Evolutionary conservation across 2,797 vertebrate species (phyloP), one percentile per base, ranked within the genome.

Genomic region (Aythya fuligula): DNA sequence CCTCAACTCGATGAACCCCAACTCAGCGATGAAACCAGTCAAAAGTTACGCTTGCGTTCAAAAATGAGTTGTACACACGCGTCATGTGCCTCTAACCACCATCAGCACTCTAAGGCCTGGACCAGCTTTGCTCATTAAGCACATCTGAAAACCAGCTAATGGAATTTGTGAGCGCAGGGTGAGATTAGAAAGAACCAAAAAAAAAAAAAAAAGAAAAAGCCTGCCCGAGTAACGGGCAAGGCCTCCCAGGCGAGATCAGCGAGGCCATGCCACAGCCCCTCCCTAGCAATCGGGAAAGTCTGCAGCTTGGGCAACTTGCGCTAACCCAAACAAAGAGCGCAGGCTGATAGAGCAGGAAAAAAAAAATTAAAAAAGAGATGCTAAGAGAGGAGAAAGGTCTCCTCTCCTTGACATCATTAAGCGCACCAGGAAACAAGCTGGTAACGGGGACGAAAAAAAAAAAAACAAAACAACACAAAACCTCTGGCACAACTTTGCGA

Each of bases 321-420:
- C 81, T 62, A 38, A 76, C 56, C 75, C 92, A 95, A 94, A 96
- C 96, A 96, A 96, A 96, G 94, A 51, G 67, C 75, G 62, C 84
- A 14, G 30, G 32, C 54, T 93, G 94, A 71, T 21, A 65, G 8
- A 30, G 62, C 38, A 13, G 13, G 30, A 30, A 30, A 54, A 54
- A 54, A 54, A 54, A 53, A 53, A 16, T 6, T 39, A 41, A 64
- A 64, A 8, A 19, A 12, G 27, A 51, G 25, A 38, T 16, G 67
- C 36, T 22, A 22, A 39, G n/a, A 70, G 67, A 32, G 14, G 13
- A 30, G 49, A 22, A 76, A 34, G 38, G 47, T 62, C 61, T 49
- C 20, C 73, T 43, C 53, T 77, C 47, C 51, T 61, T 8, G 5
- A n/a, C 10, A 22, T 9, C 36, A 18, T 13, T 7, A 56, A 5